Conservation (phyloP, 2,113 vertebrate species). For the Hippocampus zosterae region DNA sequence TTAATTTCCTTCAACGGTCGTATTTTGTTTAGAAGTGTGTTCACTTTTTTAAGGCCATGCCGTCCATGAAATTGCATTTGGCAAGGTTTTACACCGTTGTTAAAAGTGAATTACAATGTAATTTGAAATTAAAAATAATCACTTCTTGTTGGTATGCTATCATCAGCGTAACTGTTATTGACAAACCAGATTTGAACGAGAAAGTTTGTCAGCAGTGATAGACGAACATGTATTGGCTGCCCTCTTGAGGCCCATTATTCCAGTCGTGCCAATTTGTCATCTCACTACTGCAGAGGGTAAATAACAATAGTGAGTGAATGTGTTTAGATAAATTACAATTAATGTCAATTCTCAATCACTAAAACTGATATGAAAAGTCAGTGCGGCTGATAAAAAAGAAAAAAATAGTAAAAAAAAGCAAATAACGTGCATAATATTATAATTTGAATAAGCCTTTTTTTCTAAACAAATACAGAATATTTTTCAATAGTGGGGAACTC, state of each 20-base stretch:
- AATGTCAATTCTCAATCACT: background rate
- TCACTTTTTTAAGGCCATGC: background rate
- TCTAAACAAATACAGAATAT: background rate
- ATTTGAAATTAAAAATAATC: background rate
- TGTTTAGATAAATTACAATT: slow-evolving; percentile 12
- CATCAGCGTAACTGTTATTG: background rate
- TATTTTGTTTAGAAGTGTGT: background rate
- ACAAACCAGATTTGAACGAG: background rate
- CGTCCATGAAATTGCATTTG: background rate
- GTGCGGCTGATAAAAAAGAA: background rate
- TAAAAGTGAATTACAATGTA: background rate
- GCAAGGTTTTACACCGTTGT: background rate
- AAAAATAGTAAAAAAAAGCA: background rate
- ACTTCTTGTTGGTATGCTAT: background rate
- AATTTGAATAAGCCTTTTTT: background rate
- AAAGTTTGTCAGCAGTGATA: background rate
- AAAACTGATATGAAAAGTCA: background rate
- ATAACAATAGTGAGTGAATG: background rate
- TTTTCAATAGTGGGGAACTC: background rate
- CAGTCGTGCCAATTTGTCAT: slow-evolving; percentile 31
- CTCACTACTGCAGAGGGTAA: slow-evolving; percentile 26
- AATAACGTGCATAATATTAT: background rate
- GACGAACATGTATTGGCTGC: slow-evolving; percentile 45
- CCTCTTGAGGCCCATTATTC: slow-evolving; percentile 53
- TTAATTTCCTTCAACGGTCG: background rate